Conservation (phyloP, 2,113 vertebrate species). For the Nothocercus julius region DNA sequence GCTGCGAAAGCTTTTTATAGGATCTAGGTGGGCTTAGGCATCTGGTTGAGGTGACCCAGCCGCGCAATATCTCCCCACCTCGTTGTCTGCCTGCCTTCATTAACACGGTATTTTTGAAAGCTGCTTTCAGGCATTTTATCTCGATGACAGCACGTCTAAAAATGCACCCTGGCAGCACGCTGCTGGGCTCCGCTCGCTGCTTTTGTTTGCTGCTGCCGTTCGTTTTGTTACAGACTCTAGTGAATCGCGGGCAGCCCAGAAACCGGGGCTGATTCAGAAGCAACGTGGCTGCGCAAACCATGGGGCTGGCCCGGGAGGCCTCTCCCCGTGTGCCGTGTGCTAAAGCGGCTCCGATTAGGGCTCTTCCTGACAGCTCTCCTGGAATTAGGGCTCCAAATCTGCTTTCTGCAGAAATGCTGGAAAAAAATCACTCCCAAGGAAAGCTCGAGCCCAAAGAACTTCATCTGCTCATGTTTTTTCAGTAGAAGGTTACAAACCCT, state of each 20-base stretch:
- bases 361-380: not conserved
- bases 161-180: accelerated
- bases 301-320: not conserved
- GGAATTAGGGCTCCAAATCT: not conserved
- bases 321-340: too few relatives aligned
- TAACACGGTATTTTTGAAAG: accelerated
- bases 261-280: not conserved
- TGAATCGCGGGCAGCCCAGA: not conserved
- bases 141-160: accelerated
- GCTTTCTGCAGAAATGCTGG: not conserved
- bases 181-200: not conserved
- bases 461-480: not conserved
- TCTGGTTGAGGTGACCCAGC: accelerated
- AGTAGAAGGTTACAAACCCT: not conserved
- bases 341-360: not conserved
- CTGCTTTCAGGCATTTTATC: accelerated
- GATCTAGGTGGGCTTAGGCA: not conserved
- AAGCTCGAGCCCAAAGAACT: not conserved
- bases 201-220: not conserved
- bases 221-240: not conserved
- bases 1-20: not conserved
- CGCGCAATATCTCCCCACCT: accelerated
- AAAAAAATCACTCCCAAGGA: not conserved
- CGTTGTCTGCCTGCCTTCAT: not conserved
- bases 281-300: not conserved